A percentile compares a stretch with the other conserved stretches of the same genome.
These are phyloP conservation scores for Psilopsiagon aymara DNA, from an alignment of 2,113 vertebrate species.

Conservation along the genomic window DNA sequence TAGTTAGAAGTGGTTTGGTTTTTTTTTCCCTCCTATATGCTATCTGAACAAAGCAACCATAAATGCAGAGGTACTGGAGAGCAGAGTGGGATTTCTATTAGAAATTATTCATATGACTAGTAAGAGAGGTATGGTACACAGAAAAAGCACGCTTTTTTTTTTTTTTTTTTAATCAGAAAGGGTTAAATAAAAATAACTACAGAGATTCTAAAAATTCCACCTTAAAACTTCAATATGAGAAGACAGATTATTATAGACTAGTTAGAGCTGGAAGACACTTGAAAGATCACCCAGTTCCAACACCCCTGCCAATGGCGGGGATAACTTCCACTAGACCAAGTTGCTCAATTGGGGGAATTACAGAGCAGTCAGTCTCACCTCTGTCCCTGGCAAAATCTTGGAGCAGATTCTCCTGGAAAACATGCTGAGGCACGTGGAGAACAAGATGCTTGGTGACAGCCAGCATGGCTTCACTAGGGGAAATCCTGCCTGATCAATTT, in stretches of 20 bases:
- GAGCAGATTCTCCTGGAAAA: too few relatives aligned
- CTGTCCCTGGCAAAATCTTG: too few relatives aligned
- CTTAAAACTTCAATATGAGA: background rate
- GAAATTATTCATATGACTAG: background rate
- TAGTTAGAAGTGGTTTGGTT: background rate
- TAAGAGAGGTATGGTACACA: background rate
- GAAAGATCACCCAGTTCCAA: background rate
- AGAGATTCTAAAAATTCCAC: background rate
- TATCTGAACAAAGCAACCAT: background rate
- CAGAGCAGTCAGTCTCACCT: too few relatives aligned
- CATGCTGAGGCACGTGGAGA: too few relatives aligned
- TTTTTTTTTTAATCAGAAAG: background rate
- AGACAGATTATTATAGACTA: background rate
- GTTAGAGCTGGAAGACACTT: background rate
- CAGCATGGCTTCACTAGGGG: too few relatives aligned
- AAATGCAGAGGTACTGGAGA: background rate
- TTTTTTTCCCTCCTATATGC: accelerated
- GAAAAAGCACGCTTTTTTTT: background rate
- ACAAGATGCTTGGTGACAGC: too few relatives aligned
- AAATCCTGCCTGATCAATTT: too few relatives aligned
- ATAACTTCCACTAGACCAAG: background rate
- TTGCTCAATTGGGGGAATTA: background rate
- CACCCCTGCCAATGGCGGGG: too few relatives aligned
- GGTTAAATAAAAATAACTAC: background rate
- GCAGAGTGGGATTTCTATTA: background rate